A percentile compares a stretch with the other conserved stretches of the same genome.
Conservation (phyloP, 1,140 invertebrate species). For the Brachionus paranguensis region DNA sequence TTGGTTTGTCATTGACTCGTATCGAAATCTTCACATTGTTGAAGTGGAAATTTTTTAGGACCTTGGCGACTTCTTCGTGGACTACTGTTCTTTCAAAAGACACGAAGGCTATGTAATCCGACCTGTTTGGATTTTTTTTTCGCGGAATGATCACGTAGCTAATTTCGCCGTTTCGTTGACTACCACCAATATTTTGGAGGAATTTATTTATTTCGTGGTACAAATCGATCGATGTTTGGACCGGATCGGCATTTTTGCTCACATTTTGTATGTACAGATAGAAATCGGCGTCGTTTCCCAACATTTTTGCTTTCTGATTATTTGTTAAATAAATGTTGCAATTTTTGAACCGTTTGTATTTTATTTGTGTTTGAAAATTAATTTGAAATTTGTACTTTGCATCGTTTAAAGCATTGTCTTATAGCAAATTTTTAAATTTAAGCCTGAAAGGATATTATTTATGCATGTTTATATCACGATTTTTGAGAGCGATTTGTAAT, state of each 20-base stretch:
- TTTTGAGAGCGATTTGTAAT: conserved; percentile 1
- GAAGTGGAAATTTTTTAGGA: neutral
- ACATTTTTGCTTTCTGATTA: neutral
- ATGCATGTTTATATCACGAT: conserved; percentile 3
- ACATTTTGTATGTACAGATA: neutral
- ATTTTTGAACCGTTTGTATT: neutral
- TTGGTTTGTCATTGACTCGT: too few relatives aligned
- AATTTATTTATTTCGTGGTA: neutral
- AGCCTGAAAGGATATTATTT: neutral
- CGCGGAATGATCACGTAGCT: neutral
- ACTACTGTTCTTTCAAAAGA: too few relatives aligned
- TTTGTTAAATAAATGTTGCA: neutral
- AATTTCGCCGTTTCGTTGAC: neutral
- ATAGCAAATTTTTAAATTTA: neutral
- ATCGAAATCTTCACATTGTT: too few relatives aligned
- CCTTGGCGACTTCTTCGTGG: too few relatives aligned
- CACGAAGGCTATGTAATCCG: too few relatives aligned
- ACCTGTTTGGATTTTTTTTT: too few relatives aligned
- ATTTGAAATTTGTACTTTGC: neutral
- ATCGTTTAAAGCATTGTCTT: neutral
- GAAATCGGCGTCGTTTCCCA: neutral
- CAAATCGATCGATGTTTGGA: neutral
- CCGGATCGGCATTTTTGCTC: neutral
- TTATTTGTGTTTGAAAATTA: neutral
- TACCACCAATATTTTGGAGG: neutral